Evolutionary conservation across 2,113 vertebrate genomes (phyloP), one percentile per base, ranked within the genome.

Genomic region (Oophaga pumilio): DNA sequence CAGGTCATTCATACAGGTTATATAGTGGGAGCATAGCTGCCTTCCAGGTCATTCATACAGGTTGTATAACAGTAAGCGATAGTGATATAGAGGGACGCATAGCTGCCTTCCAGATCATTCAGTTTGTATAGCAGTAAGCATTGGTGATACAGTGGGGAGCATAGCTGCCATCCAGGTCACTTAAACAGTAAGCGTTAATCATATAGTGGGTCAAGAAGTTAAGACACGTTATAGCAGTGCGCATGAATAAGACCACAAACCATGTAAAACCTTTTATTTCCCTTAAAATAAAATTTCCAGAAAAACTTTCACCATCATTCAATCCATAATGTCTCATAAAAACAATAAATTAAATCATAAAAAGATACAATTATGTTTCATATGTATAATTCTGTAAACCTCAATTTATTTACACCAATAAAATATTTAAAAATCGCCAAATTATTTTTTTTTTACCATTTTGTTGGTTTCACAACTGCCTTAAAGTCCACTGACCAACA

Each of bases 261-360:
- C 28, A 14, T 87, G 64, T 71, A 81, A 87, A 87, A 73, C 66
- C 28, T 73, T 87, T 87, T 87, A 87, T 87, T 87, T 52, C 85
- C 71, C 26, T 59, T 73, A 87, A 81, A 87, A 81, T 43, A 49
- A 73, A 80, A 77, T 73, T 60, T 73, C 22, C 84, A 77, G 8
- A 20, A 66, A 86, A 11, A 11, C 8, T 20, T 24, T 49, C 57
- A 62, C 24, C 8, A 62, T 62, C 28, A 62, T 80, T 28, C 33
- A 62, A 62, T 49, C 78, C 18, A 28, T 8, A 43, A 81, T 9
- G 28, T 18, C 56, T 79, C 24, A 76, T 52, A 53, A 22, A 49
- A 76, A 50, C 26, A 80, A 81, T 81, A 81, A 81, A 81, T 81
- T 62, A 81, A 81, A 18, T 60, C 66, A 69, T 28, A 24, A 14